Evolutionary conservation across 1,140 invertebrate species (phyloP), one percentile per base, ranked within the genome.

Genomic region (Aricia agestis): DNA sequence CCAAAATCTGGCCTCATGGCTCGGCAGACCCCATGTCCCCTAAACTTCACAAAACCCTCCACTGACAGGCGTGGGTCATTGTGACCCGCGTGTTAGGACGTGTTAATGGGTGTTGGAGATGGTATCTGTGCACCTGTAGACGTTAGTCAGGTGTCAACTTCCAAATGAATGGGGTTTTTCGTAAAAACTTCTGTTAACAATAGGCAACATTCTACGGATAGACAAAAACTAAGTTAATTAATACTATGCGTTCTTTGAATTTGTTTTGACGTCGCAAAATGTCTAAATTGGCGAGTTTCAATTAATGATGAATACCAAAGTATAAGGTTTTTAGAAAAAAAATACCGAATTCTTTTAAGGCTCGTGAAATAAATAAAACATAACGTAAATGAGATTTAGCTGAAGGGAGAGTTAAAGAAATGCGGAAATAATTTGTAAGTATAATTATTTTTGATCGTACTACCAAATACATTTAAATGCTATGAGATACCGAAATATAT

Each of bases 41-140:
- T 15, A 42, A 42, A 42, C 7, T 7, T 52, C 10, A 52, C 13
- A 52, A 13, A 52, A 52, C 45, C 45, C 45, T 52, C 11, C 13
- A 52, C 6, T 52, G 45, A 15, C 45, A 52, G 13, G 45, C 36
- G 45, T 52, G 45, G 45, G 45, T 52, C 45, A 52, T 52, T 13
- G 45, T 52, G 45, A 52, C 45, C 45, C 45, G 10, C 11, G 45
- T 52, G 45, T 36, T 36, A 36, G 36, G 13, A 52, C 45, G 45
- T 52, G 45, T 52, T 52, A 52, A 52, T 52, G 45, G 45, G 45
- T 52, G 45, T 52, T 36, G 36, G 36, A 52, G 45, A 52, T 52
- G 45, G 45, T 52, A 52, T 52, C 45, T 13, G 13, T 15, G 13
- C 45, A 15, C 45, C 45, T 52, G 45, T 52, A 52, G 36, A 36